phyloP scores from a whole-genome alignment of 2,113 vertebrate species.

The Fulmarus glacialis region DNA sequence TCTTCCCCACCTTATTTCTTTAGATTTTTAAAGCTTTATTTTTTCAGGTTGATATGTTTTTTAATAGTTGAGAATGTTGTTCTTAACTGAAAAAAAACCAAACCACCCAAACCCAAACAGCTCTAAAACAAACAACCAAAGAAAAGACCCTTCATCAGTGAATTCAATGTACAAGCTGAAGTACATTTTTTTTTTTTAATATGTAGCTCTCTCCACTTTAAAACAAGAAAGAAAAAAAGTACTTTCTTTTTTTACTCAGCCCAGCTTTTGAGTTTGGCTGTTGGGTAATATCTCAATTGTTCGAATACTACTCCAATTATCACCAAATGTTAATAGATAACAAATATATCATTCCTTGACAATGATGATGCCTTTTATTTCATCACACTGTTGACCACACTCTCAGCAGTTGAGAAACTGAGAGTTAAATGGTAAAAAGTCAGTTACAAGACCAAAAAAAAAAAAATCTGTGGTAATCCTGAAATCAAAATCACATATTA shows the following conservation, averaged over 20 bases:
- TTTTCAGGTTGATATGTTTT: neutral
- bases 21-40: neutral
- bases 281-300: neutral
- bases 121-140: neutral
- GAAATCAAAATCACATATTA: neutral
- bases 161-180: neutral
- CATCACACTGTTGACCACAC: neutral
- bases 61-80: neutral
- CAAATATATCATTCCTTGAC: neutral
- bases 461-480: neutral
- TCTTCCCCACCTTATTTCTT: neutral
- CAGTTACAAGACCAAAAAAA: neutral
- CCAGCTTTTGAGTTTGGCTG: neutral
- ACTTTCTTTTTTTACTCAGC: neutral
- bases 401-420: neutral
- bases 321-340: neutral
- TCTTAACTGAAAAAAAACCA: neutral
- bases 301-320: neutral
- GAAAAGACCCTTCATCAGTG: neutral
- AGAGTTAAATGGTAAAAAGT: neutral
- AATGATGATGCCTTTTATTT: neutral
- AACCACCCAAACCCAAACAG: fast-evolving
- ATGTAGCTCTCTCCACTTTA: neutral
- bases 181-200: neutral
- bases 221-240: neutral